Base-by-base conservation (phyloP, 2,797 vertebrate genomes). In the Argya squamiceps region DNA sequence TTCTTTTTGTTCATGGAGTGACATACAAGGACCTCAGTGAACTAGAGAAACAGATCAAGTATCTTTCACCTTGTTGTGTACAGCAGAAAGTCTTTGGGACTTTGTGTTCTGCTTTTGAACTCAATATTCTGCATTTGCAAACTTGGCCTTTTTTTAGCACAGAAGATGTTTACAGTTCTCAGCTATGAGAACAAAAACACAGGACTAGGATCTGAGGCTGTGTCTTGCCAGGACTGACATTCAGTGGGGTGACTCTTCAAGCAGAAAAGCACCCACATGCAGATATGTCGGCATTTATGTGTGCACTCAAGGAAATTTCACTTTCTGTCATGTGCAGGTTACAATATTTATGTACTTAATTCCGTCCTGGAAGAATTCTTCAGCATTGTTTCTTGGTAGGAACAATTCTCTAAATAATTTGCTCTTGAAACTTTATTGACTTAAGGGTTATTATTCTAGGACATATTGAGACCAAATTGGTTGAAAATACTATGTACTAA, bases 251-350 rank as follows among this genome's bases (percentile, higher is more conserved):
- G 37, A 21, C 32, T 53, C 19, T 36, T 67, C 12, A 3, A 11
- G 16, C 23, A 70, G 41, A 67, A 59, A 8, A 70, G 7, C 47
- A 74, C 11, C 3, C 41, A 56, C 15, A 37, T 0, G 0, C 7
- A 17, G 12, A 36, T 6, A 4, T 32, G 10, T 58, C 26, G 41
- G 3, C 29, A 39, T 9, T 6, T 6, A 21, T 1, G 1, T 2
- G 8, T 12, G 17, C 4, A 12, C 27, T 19, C 22, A 22, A 10
- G 46, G 47, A 74, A 89, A 77, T 34, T 9, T 59, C 20, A 15
- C n/a, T 68, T 75, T 65, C 39, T 73, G 14, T 60, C 24, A 63
- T 0, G 0, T 26, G 4, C 4, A 82, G 9, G 19, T 73, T 82
- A 79, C 7, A 78, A 19, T 49, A 76, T 47, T 69, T 29, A 43